phyloP scores from a whole-genome alignment of 2,888 invertebrate species.

The Arrhopalites spinosus region DNA sequence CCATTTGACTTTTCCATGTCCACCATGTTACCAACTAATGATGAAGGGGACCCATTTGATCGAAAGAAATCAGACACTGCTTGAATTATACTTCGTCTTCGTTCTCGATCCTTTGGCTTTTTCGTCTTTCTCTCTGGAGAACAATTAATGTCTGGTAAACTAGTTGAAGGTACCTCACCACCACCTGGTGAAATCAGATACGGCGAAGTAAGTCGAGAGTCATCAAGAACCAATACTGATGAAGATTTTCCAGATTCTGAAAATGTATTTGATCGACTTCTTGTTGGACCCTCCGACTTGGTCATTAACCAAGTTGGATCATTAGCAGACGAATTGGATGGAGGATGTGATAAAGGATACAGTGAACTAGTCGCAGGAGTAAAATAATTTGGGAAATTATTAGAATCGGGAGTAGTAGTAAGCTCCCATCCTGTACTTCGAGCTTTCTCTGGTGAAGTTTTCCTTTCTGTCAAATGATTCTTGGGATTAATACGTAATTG shows the following conservation, averaged over 20 bases:
- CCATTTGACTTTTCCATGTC: slow-evolving; percentile 14
- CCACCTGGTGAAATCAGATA: slow-evolving; percentile 15
- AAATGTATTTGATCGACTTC: slow-evolving; percentile 33
- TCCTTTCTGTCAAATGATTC: slow-evolving; percentile 31
- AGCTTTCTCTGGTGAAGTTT: slow-evolving; percentile 46
- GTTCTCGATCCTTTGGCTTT: slow-evolving; percentile 70
- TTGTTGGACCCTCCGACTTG: not conserved
- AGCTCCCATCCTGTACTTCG: slow-evolving; percentile 44
- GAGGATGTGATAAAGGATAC: not conserved
- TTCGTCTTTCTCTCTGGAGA: slow-evolving; percentile 57
- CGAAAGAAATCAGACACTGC: slow-evolving; percentile 82
- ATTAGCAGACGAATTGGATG: not conserved
- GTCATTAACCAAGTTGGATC: not conserved
- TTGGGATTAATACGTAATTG: slow-evolving; percentile 44
- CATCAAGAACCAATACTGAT: slow-evolving; percentile 52
- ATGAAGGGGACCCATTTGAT: slow-evolving; percentile 59
- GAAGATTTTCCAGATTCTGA: slow-evolving; percentile 37
- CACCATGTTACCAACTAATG: not conserved
- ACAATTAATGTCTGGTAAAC: slow-evolving; percentile 4
- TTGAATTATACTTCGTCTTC: slow-evolving; percentile 81
- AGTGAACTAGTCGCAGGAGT: not conserved
- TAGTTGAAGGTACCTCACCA: not conserved
- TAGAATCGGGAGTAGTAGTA: not conserved
- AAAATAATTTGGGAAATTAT: slow-evolving; percentile 46
- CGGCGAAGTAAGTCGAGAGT: slow-evolving; percentile 29